A percentile compares a stretch with the other conserved stretches of the same genome.
phyloP scores from a whole-genome alignment of 2,113 vertebrate species.

The Stigmatopora nigra region DNA sequence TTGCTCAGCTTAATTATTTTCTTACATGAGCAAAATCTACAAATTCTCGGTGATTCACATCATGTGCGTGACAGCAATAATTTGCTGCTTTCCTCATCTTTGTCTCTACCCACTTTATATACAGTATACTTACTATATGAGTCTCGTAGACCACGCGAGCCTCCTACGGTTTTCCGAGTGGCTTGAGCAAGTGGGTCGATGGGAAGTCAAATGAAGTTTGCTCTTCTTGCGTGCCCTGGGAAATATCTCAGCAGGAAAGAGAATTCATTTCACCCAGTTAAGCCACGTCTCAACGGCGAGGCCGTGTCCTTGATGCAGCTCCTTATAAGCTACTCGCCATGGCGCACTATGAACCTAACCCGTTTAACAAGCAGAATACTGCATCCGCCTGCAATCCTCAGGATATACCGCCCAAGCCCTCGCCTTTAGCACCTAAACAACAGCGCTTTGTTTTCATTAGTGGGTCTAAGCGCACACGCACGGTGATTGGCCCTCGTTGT shows the following conservation, averaged over 20 bases:
- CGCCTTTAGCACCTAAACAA: neutral
- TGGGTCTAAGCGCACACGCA: neutral
- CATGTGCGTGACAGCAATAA: neutral
- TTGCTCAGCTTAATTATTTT: neutral
- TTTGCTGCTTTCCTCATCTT: neutral
- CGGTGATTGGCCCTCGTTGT: neutral
- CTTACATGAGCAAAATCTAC: neutral
- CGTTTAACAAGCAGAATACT: slow-evolving; percentile 30
- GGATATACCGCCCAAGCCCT: slow-evolving; percentile 5
- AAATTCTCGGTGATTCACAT: neutral
- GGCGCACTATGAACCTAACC: slow-evolving; percentile 26
- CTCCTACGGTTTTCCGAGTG: slow-evolving; percentile 51
- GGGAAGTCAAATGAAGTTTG: slow-evolving; percentile 70
- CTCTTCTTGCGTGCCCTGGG: slow-evolving; percentile 69
- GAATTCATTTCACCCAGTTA: slow-evolving; percentile 73
- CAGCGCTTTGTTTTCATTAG: neutral
- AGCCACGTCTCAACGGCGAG: slow-evolving; percentile 59
- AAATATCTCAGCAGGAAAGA: slow-evolving; percentile 67
- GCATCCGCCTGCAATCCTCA: slow-evolving; percentile 3
- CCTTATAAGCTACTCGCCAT: slow-evolving; percentile 42
- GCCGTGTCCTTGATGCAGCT: slow-evolving; percentile 58
- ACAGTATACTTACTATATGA: neutral
- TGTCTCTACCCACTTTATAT: neutral
- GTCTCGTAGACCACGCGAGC: slow-evolving; percentile 23
- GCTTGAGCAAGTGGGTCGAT: slow-evolving; percentile 68